These are phyloP conservation scores for Babyrousa celebensis DNA, from an alignment of 2,797 vertebrate genomes.

Conservation along the genomic window DNA sequence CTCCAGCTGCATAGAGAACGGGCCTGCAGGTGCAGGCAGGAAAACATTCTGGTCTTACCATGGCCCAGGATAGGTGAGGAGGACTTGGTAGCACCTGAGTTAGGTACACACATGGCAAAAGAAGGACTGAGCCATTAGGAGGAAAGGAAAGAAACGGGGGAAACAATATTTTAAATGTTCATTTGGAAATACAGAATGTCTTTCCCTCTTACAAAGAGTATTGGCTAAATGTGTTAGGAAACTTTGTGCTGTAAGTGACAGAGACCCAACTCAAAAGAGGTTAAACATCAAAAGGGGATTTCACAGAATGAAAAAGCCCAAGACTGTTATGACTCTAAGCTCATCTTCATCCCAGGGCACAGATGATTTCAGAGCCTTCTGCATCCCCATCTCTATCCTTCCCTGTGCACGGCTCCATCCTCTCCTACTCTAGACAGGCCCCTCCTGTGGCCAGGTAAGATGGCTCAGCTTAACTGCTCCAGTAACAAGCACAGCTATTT, in stretches of 20 bases:
- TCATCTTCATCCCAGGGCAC: background rate
- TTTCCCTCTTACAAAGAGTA: background rate
- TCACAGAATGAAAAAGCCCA: slow-evolving; percentile 19
- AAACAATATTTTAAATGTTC: background rate
- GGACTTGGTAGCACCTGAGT: background rate
- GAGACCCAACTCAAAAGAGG: slow-evolving; percentile 16
- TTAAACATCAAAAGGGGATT: background rate
- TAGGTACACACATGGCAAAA: background rate
- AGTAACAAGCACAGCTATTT: background rate
- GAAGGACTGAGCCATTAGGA: background rate
- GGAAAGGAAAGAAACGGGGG: background rate
- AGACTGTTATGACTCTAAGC: background rate
- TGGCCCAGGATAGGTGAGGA: background rate
- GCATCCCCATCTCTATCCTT: background rate
- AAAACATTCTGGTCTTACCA: background rate
- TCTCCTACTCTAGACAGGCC: background rate
- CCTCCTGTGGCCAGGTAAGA: background rate
- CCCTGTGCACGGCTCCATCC: background rate
- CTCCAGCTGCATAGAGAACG: background rate
- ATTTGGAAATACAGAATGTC: background rate
- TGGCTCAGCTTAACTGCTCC: background rate
- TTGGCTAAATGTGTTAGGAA: background rate
- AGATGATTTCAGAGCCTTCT: background rate
- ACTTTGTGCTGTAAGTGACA: background rate
- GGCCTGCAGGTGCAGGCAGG: too few relatives aligned